Percentiles rank a stretch among this genome's conserved stretches.
These are phyloP conservation scores for Achroia grisella DNA, from an alignment of 1,140 invertebrate species.

Conservation along the genomic window DNA sequence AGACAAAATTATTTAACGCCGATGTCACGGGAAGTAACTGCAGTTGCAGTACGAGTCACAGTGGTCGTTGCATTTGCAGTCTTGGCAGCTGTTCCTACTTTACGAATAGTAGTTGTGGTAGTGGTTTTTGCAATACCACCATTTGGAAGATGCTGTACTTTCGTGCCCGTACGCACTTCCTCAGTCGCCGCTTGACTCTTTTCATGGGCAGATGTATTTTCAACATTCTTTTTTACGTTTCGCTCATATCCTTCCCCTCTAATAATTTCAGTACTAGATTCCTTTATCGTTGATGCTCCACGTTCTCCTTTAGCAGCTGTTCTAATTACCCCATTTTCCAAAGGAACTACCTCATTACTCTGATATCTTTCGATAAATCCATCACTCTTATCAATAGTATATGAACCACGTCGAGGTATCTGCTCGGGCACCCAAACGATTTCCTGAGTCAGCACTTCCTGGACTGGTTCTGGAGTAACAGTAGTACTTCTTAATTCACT, in stretches of 20 bases:
- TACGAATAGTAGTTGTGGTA: conserved; percentile 54
- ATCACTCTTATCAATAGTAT: conserved; percentile 56
- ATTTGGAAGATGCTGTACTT: conserved; percentile 51
- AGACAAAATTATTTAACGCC: conserved; percentile 56
- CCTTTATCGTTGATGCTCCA: conserved; percentile 34
- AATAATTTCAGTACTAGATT: conserved; percentile 36
- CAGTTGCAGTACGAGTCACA: conserved; percentile 47
- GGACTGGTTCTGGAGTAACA: conserved; percentile 47
- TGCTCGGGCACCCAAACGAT: conserved; percentile 63
- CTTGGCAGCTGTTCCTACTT: conserved; percentile 49
- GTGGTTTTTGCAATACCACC: conserved; percentile 54
- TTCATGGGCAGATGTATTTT: conserved; percentile 46
- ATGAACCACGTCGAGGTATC: conserved; percentile 46
- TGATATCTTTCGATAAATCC: conserved; percentile 46
- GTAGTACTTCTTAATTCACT: conserved; percentile 48
- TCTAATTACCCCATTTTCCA: conserved; percentile 44
- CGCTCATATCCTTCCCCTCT: conserved; percentile 46
- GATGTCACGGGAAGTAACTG: conserved; percentile 51
- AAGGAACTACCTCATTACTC: conserved; percentile 46
- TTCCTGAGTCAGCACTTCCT: conserved; percentile 55
- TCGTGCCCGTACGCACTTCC: conserved; percentile 45
- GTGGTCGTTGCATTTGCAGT: conserved; percentile 45
- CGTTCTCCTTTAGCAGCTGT: conserved; percentile 40
- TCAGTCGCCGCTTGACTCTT: conserved; percentile 43
- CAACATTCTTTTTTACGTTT: conserved; percentile 40